phyloP scores from a whole-genome alignment of 1,140 invertebrate species.

The Babylonia areolata region DNA sequence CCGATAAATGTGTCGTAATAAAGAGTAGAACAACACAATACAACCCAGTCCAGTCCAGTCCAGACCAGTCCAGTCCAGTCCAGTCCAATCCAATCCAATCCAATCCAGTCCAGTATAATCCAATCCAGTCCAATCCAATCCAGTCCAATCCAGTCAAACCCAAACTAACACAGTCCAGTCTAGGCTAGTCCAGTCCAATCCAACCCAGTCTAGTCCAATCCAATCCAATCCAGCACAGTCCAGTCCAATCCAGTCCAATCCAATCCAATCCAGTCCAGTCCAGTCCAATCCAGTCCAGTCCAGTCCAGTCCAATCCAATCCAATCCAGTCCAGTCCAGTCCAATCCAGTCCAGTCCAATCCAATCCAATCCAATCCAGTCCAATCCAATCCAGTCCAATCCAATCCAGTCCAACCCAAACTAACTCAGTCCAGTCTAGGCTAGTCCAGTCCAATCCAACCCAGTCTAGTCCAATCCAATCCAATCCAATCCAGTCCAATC shows the following conservation, averaged over 20 bases:
- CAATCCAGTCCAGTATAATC: slow-evolving; percentile 42
- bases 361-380: slow-evolving; percentile 10
- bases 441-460: slow-evolving; percentile 34
- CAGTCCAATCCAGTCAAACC: slow-evolving; percentile 33
- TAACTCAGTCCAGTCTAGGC: slow-evolving; percentile 12
- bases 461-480: slow-evolving; percentile 36
- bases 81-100: slow-evolving; percentile 36
- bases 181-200: slow-evolving; percentile 44
- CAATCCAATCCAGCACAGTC: slow-evolving; percentile 43
- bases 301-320: slow-evolving; percentile 19
- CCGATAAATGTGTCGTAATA: too few species aligned
- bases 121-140: slow-evolving; percentile 41
- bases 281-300: background rate
- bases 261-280: slow-evolving; percentile 1
- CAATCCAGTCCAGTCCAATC: background rate
- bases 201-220: slow-evolving; percentile 35
- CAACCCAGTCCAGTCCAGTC: slow-evolving; percentile 40
- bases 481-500: slow-evolving; percentile 39
- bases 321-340: background rate
- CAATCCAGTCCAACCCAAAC: slow-evolving; percentile 21
- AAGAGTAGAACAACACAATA: background rate
- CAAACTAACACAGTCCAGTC: slow-evolving; percentile 17
- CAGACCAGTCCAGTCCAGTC: slow-evolving; percentile 45
- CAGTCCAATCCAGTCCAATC: slow-evolving; percentile 12
- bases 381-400: slow-evolving; percentile 32